Evolutionary conservation across 2,797 vertebrate genomes (phyloP).

Genomic region (Staurois parvus): DNA sequence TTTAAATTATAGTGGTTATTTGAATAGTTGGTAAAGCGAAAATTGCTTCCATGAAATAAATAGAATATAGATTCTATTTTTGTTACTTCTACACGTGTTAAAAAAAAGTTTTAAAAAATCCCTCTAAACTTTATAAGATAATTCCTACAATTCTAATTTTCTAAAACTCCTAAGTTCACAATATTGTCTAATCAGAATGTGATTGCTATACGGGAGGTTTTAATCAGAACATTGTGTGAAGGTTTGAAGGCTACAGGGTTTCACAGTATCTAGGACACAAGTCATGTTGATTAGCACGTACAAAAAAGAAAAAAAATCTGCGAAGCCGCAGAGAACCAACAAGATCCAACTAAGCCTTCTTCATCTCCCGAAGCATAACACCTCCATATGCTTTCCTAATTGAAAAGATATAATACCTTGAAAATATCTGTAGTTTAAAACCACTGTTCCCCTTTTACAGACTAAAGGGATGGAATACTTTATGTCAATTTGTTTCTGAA

Average conservation of each 20-base stretch:
- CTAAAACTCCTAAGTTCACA: neutral
- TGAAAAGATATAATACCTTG: conserved; percentile 4
- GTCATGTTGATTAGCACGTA: conserved; percentile 21
- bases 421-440: neutral
- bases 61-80: neutral
- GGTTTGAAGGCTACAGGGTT: conserved; percentile 30
- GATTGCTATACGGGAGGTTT: conserved; percentile 6
- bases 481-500: neutral
- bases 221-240: conserved; percentile 11
- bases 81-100: neutral
- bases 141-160: neutral
- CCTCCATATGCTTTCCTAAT: conserved; percentile 16
- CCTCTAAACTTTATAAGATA: neutral
- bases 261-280: conserved; percentile 38
- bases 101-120: neutral
- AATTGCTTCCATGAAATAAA: no score
- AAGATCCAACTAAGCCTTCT: conserved; percentile 13
- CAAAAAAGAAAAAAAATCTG: neutral
- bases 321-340: neutral
- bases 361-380: conserved; percentile 24
- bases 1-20: no score
- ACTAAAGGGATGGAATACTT: neutral
- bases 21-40: no score
- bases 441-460: neutral
- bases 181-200: neutral